Conservation (phyloP, 2,113 vertebrate genomes). For the Falcunculus frontatus region DNA sequence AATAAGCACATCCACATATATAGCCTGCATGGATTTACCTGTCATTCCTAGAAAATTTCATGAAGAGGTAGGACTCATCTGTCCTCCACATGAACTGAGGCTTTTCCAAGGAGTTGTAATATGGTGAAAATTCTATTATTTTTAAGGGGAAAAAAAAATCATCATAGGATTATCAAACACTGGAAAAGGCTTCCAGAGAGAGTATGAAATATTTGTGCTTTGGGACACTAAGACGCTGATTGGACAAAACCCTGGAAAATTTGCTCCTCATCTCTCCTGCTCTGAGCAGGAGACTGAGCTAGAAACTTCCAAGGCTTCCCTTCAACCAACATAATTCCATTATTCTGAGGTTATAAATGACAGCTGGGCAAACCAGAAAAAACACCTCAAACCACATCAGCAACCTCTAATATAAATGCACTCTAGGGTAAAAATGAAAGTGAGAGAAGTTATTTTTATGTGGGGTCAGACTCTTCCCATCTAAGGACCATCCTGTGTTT, state of each 20-base stretch:
- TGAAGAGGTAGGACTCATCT: background rate
- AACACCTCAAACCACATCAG: background rate
- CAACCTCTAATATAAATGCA: background rate
- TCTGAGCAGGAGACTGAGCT: background rate
- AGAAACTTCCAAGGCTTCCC: background rate
- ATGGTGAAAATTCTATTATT: background rate
- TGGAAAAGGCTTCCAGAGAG: background rate
- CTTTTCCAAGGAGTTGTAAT: background rate
- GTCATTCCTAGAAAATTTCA: background rate
- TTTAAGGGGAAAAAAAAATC: background rate
- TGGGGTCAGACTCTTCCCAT: background rate
- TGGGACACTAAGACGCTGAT: background rate
- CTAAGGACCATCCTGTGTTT: background rate
- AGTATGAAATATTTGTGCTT: background rate
- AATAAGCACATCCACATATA: background rate
- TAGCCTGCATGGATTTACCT: background rate
- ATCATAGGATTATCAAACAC: background rate
- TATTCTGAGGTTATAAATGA: background rate
- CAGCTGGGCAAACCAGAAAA: background rate
- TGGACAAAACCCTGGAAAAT: background rate
- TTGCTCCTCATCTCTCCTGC: background rate
- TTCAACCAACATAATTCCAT: background rate
- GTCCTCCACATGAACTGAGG: background rate
- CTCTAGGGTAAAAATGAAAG: background rate
- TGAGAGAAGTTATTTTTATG: background rate